Evolutionary conservation across 2,797 vertebrate genomes (phyloP), one percentile per base, ranked within the genome.

Genomic region (Antrozous pallidus): DNA sequence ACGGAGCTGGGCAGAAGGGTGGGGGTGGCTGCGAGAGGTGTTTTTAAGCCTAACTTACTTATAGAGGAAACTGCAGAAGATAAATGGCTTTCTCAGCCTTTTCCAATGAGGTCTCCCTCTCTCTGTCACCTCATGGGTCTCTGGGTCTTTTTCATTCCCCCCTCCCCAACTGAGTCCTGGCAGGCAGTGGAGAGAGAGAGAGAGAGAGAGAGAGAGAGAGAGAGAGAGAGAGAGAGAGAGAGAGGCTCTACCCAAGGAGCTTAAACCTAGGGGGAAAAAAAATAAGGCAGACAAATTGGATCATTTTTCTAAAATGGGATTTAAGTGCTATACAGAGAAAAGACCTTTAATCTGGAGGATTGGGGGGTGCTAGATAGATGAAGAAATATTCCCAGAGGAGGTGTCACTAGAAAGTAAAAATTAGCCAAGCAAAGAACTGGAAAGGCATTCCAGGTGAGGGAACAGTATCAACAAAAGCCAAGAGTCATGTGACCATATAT

Each of bases 221-320:
- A 58, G 54, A 58, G 56, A 58, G 56, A 58, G 18, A 49, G 20
- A 51, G 56, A 58, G 56, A 58, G 54, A 58, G 56, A 56, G 54
- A 56, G 17, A n/a, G 18, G 36, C 22, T 3, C 58, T 47, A 67
- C 67, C n/a, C 69, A 47, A 77, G 65, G 77, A 87, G 69, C 38
- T 56, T 28, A 92, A 38, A 9, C 10, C 26, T 16, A 56, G 61
- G 17, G 17, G 90, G 28, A 81, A n/a, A n/a, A n/a, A n/a, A n/a
- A n/a, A n/a, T n/a, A n/a, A 93, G 75, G 65, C 26, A 73, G n/a
- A 74, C n/a, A 85, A 28, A 61, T 6, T 13, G 36, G 80, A 73
- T 58, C 16, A 0, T 69, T 97, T 73, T 70, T 38, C 61, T 73
- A 61, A 40, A 69, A 36, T 77, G 36, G 28, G 24, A 22, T n/a